Base-by-base conservation (phyloP, 2,113 vertebrate genomes). In the Engystomops pustulosus region DNA sequence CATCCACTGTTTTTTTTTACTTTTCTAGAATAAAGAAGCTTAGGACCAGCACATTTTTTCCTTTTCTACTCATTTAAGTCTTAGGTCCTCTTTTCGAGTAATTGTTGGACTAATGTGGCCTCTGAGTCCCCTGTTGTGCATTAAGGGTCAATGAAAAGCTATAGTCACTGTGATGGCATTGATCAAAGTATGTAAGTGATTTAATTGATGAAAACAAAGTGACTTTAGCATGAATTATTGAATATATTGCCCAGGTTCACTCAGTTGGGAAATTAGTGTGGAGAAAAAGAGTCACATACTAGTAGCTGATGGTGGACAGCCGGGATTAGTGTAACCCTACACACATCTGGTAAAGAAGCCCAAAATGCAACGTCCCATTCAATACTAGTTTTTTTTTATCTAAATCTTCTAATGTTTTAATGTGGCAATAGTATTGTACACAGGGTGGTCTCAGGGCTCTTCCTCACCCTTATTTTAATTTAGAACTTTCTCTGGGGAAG, bases 151-250 rank as follows among this genome's bases (percentile, higher is more conserved):
- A 62, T 62, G 25, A 62, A 30, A 62, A 62, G 58, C 25, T 30
- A 30, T 62, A 62, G 27, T 62, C 58, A 30, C 58, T 14, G 3
- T 15, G 11, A 62, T 30, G 15, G 25, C 25, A 62, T 62, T 62
- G 58, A 62, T 62, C 58, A 62, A 62, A 25, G 55, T 60, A 12
- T 60, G 55, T 60, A 60, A 62, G 27, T 62, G 58, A 30, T 62
- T 62, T 62, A 30, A 62, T 62, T 30, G 27, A 62, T 62, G 58
- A 30, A 62, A 62, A 62, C 58, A 30, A 62, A 62, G 58, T 62
- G 58, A 30, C 58, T 30, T 17, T 27, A 27, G 25, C 58, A 62
- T 62, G 58, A 62, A 62, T 62, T 62, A 62, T 62, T 62, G 25
- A 62, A 62, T 30, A 15, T 62, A 30, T 15, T 2, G 4, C 30